A percentile compares a stretch with the other conserved stretches of the same genome.
phyloP scores from a whole-genome alignment of 2,888 invertebrate genomes.

The Amiota mariae region DNA sequence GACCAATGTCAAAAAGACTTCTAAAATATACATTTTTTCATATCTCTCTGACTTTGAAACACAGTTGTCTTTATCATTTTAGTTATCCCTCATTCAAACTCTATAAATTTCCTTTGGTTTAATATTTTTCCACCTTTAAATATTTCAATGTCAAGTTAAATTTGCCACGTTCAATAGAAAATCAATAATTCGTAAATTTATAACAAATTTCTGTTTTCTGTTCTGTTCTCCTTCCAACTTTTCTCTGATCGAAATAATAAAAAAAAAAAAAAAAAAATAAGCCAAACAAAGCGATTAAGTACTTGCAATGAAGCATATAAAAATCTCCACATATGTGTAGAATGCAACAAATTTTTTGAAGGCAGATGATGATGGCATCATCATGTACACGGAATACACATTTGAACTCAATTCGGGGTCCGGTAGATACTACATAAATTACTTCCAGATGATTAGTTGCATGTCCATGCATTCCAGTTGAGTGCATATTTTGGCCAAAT shows the following conservation, averaged over 20 bases:
- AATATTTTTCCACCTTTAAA: not conserved
- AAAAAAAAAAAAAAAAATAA: no score
- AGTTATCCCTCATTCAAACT: no score
- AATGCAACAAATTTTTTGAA: not conserved
- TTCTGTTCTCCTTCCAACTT: no score
- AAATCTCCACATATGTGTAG: conserved; percentile 19
- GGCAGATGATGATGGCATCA: conserved; percentile 27
- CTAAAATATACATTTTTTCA: no score
- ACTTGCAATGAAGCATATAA: not conserved
- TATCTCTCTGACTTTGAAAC: no score
- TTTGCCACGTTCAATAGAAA: conserved; percentile 49
- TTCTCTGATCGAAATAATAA: not conserved
- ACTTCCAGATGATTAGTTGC: conserved; percentile 65
- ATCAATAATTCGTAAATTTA: conserved; percentile 60
- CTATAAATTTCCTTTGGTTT: no score
- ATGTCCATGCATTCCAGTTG: conserved; percentile 61
- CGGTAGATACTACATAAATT: conserved; percentile 48
- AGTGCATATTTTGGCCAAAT: conserved; percentile 51
- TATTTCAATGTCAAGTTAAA: conserved; percentile 36
- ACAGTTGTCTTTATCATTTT: no score
- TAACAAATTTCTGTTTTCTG: conserved; percentile 13
- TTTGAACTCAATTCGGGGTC: not conserved
- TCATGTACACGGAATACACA: not conserved
- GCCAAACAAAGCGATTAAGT: conserved; percentile 13
- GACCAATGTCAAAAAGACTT: no score